Percentiles rank a stretch among this genome's conserved stretches.
Conservation (phyloP, 1,140 invertebrate genomes). For the Cataglyphis hispanica region DNA sequence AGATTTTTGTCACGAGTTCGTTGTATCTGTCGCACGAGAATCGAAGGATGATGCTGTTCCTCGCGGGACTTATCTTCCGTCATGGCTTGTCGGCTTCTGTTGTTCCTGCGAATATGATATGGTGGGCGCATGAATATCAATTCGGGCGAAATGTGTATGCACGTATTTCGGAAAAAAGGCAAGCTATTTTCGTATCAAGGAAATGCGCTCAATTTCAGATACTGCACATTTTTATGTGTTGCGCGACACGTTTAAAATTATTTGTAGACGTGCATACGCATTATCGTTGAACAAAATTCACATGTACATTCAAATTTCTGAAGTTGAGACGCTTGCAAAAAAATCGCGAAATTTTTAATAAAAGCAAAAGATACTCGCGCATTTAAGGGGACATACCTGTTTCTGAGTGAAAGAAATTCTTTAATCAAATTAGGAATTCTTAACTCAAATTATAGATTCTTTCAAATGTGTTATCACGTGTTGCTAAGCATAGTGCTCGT, state of each 20-base stretch:
- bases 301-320: background rate
- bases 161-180: constrained; percentile 22
- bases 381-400: too few species aligned
- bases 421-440: too few species aligned
- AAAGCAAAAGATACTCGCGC: background rate
- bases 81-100: background rate
- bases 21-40: constrained; percentile 63
- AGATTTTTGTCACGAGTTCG: constrained; percentile 65
- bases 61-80: constrained; percentile 13
- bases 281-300: background rate
- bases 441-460: background rate
- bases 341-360: background rate
- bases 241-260: constrained; percentile 21
- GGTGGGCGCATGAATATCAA: constrained; percentile 42
- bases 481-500: background rate
- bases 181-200: constrained; percentile 21
- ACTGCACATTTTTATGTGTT: constrained; percentile 10
- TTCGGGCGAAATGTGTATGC: constrained; percentile 16
- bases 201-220: constrained; percentile 26
- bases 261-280: background rate
- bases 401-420: too few species aligned
- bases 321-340: constrained; percentile 8
- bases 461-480: background rate
- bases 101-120: constrained; percentile 20
- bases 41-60: constrained; percentile 34